Conservation (phyloP, 2,797 vertebrate genomes). For the Antrozous pallidus region DNA sequence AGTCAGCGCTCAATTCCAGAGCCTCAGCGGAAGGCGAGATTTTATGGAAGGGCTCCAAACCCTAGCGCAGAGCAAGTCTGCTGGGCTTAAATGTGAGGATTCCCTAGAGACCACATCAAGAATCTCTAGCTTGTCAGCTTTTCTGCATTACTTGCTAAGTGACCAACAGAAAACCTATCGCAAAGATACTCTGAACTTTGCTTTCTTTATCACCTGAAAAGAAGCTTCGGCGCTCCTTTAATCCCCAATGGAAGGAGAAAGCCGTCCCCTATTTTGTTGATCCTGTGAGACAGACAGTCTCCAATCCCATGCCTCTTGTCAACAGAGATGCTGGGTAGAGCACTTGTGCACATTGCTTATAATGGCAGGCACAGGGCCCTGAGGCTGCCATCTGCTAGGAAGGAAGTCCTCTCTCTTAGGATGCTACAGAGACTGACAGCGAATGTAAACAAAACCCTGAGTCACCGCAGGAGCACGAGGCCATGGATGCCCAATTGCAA, state of each 20-base stretch:
- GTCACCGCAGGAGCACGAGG: slow-evolving; percentile 59
- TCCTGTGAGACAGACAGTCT: slow-evolving; percentile 86
- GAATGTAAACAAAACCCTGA: slow-evolving; percentile 74
- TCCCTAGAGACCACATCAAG: neutral
- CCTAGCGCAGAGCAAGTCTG: accelerated
- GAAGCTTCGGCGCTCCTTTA: neutral
- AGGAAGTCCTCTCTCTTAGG: slow-evolving; percentile 75
- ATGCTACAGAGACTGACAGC: slow-evolving; percentile 70
- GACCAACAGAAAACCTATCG: neutral
- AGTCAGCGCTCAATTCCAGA: accelerated
- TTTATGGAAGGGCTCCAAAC: neutral
- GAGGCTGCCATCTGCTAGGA: slow-evolving; percentile 86
- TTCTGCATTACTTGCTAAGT: neutral
- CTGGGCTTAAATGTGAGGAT: neutral
- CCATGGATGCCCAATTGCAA: neutral
- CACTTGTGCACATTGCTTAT: slow-evolving; percentile 85
- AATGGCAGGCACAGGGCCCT: slow-evolving; percentile 89
- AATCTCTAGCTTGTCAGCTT: no score
- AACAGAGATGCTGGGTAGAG: slow-evolving; percentile 86
- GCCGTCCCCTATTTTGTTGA: slow-evolving; percentile 73
- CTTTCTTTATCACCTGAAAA: neutral
- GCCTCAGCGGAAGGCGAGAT: neutral
- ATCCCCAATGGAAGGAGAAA: slow-evolving; percentile 31
- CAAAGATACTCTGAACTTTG: neutral
- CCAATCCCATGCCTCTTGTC: slow-evolving; percentile 89